These are phyloP conservation scores for Campylomormyrus tamandua DNA, from an alignment of 2,113 vertebrate species.

Conservation along the genomic window DNA sequence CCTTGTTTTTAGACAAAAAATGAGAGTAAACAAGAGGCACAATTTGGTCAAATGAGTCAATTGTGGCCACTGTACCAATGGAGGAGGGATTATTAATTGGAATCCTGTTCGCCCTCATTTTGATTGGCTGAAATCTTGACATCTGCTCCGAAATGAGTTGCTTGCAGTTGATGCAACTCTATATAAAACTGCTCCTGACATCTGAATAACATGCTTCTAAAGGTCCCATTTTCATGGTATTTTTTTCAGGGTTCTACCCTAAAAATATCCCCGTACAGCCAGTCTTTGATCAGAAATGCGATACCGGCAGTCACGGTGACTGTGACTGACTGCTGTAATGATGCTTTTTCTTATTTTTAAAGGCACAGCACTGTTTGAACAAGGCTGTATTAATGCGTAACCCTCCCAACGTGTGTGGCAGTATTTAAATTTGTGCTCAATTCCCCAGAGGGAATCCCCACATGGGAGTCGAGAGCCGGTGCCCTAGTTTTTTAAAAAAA, in stretches of 20 bases:
- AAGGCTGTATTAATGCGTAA: background rate
- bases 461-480: background rate
- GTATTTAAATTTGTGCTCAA: constrained; percentile 18
- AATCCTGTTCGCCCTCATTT: background rate
- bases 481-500: constrained; percentile 22
- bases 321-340: background rate
- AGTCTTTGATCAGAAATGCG: background rate
- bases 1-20: background rate
- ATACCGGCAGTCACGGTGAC: background rate
- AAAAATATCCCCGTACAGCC: background rate
- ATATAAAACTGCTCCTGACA: background rate
- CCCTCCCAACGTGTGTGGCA: background rate
- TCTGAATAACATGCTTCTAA: background rate
- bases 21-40: too few relatives aligned
- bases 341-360: background rate
- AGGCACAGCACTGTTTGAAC: constrained; percentile 9
- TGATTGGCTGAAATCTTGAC: background rate
- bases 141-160: background rate
- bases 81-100: background rate
- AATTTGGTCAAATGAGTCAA: too few relatives aligned
- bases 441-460: constrained; percentile 7
- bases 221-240: background rate
- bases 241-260: background rate
- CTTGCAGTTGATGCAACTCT: background rate
- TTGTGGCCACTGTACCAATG: too few relatives aligned